Evolutionary conservation across 2,113 vertebrate species (phyloP).

Genomic region (Xiphias gladius): DNA sequence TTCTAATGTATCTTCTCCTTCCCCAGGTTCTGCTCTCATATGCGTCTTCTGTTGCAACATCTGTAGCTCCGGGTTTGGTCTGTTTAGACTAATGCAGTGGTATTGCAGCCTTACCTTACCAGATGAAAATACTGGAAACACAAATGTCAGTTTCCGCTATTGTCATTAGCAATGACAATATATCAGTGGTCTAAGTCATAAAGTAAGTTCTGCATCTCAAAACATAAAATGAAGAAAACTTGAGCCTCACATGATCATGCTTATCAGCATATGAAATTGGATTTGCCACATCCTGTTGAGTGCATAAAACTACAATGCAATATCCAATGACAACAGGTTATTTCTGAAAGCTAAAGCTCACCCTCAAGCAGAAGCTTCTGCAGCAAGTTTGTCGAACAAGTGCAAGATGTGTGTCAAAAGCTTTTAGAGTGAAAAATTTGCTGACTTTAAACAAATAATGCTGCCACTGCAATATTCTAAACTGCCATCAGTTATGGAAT

Average conservation of each 20-base stretch:
- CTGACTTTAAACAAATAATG: slow-evolving; percentile 47
- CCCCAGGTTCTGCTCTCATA: neutral
- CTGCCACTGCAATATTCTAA: slow-evolving; percentile 25
- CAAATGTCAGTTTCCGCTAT: neutral
- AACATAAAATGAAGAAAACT: neutral
- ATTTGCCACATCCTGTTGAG: slow-evolving; percentile 10
- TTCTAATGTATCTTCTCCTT: neutral
- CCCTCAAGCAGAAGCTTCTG: slow-evolving; percentile 5
- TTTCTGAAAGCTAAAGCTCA: neutral
- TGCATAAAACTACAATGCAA: slow-evolving; percentile 3
- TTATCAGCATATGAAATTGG: neutral
- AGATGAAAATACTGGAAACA: neutral
- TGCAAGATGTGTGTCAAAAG: slow-evolving; percentile 27
- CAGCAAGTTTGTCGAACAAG: slow-evolving; percentile 34
- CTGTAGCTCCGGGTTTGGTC: neutral
- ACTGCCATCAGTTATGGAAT: slow-evolving; percentile 36
- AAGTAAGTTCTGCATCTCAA: neutral
- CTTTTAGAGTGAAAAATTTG: slow-evolving; percentile 45
- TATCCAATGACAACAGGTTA: slow-evolving; percentile 4
- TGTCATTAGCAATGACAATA: neutral
- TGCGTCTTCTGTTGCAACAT: neutral
- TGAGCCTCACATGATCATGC: neutral
- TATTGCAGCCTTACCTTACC: neutral
- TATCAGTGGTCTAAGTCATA: neutral
- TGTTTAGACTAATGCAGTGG: neutral